phyloP scores from a whole-genome alignment of 2,888 invertebrate genomes.

The Acrobeloides nanus region DNA sequence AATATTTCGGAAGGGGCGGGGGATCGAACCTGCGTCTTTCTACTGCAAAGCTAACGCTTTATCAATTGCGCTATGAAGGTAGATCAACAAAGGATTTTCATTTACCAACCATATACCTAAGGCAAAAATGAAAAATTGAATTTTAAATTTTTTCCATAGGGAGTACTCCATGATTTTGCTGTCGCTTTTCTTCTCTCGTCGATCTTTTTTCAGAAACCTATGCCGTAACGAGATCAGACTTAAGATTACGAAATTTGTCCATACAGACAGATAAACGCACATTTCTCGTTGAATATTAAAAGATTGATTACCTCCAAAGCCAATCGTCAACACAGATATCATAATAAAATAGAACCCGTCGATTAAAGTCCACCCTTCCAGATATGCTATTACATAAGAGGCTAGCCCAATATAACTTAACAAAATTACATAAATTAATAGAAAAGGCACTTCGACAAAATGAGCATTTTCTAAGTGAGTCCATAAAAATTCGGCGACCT shows the following conservation, averaged over 20 bases:
- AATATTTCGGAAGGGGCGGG: no score
- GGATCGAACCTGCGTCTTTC: no score
- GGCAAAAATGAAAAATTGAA: no score
- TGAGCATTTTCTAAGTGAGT: conserved; percentile 50
- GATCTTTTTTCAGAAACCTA: background rate
- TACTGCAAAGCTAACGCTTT: no score
- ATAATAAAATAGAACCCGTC: conserved; percentile 93
- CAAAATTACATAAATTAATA: conserved; percentile 36
- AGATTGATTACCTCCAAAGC: conserved; percentile 59
- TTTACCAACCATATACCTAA: no score
- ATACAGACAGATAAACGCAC: no score
- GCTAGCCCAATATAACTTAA: conserved; percentile 31
- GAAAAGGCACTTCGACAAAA: conserved; percentile 50
- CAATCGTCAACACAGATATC: conserved; percentile 87
- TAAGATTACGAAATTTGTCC: background rate
- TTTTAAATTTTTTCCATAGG: no score
- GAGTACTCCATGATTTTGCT: no score
- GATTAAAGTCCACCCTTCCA: conserved; percentile 69
- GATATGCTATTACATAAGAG: conserved; percentile 55
- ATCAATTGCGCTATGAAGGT: no score
- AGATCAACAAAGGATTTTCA: no score
- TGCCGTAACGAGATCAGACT: background rate
- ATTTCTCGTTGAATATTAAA: no score
- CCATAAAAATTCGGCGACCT: conserved; percentile 51
- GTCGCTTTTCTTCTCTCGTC: background rate